These are phyloP conservation scores for Aleiodes sp. DNA, from an alignment of 1,140 invertebrate species.

Conservation along the genomic window DNA sequence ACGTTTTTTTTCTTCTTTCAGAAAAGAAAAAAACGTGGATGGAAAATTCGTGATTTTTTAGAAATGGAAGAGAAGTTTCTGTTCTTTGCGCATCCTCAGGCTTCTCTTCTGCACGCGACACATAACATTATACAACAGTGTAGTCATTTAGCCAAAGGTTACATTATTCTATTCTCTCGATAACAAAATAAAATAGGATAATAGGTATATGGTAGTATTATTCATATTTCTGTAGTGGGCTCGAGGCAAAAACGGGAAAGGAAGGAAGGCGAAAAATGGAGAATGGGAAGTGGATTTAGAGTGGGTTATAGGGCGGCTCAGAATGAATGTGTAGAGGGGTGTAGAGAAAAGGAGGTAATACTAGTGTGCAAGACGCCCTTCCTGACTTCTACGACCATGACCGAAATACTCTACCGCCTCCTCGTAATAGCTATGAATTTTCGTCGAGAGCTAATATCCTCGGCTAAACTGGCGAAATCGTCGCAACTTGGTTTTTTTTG, in stretches of 20 bases:
- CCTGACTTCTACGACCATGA: conserved; percentile 36
- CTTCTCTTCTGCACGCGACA: conserved; percentile 6
- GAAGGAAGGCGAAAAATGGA: too few relatives aligned
- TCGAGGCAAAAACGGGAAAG: neutral
- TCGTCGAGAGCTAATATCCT: conserved; percentile 35
- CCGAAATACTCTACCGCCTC: conserved; percentile 28
- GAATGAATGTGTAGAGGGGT: neutral
- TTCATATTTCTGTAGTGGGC: neutral
- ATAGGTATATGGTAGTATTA: neutral
- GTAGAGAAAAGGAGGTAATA: neutral
- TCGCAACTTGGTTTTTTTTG: neutral
- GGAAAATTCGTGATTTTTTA: too few relatives aligned
- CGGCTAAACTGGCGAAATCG: conserved; percentile 12
- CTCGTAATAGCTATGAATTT: conserved; percentile 37
- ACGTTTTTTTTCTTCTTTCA: too few relatives aligned
- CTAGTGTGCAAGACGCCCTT: conserved; percentile 28
- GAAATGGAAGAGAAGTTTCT: too few relatives aligned
- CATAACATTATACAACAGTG: neutral
- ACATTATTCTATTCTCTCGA: neutral
- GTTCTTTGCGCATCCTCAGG: neutral
- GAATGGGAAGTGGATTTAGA: too few relatives aligned
- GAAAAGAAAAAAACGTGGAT: too few relatives aligned
- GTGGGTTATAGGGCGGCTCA: neutral
- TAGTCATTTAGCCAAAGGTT: neutral
- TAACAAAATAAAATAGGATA: neutral